Evolutionary conservation across 2,797 vertebrate species (phyloP), one percentile per base, ranked within the genome.

Genomic region (Gephyroberyx darwinii): DNA sequence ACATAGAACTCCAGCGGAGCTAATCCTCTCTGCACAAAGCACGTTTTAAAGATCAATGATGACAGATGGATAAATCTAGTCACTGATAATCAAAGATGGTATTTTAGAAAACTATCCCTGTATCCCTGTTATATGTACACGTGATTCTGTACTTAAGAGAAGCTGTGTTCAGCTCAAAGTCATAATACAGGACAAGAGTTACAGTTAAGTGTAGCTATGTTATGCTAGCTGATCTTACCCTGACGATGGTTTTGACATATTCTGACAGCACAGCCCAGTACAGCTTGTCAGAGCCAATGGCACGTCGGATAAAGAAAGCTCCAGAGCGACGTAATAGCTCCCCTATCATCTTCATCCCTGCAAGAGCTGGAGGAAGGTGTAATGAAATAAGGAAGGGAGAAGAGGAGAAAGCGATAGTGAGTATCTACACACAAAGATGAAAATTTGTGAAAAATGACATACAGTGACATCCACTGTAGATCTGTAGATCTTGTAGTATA

Each of bases 241-340:
- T 94, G 50, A 99, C 74, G 74, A 99, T 94, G 0, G 93, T 96
- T 90, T 93, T 96, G 48, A 99, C 96, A 1, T 99, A 99, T 90
- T 98, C 96, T 0, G 97, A 96, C 64, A 99, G 95, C 50, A 99
- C 95, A 0, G 96, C 96, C 96, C 98, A 98, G 89, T 99, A 99
- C 39, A 99, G 93, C 66, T 92, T 96, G 84, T 99, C 95, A 43
- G 96, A 95, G 16, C 96, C 93, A 0, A 99, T 98, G 47, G 95
- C 92, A 5, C 98, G 95, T 0, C 96, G 94, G 90, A 99, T 99
- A 68, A 95, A 99, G 84, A 99, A 99, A 41, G 98, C 98, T 12
- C 98, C 98, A 0, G 95, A 97, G 77, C 96, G 96, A 43, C 98
- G 94, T 12, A 99, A 86, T 31, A 99, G 92, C 81, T 96, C 96